Conservation (phyloP, 2,888 invertebrate genomes). For the Dryomyza anilis region DNA sequence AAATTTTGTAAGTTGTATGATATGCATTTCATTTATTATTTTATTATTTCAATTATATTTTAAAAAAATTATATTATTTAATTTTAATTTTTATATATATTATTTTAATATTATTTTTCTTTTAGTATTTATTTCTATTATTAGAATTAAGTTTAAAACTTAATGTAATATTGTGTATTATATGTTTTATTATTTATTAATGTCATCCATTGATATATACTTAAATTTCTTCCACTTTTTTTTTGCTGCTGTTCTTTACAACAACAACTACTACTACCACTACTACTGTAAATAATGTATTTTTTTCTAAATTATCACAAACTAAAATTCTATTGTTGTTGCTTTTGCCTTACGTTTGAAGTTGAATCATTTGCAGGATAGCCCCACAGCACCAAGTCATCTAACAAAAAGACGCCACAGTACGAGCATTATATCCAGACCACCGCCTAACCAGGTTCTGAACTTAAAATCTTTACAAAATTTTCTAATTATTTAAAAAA, state of each 20-base stretch:
- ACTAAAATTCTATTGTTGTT: conserved; percentile 27
- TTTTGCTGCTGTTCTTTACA: no score
- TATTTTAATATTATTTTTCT: conserved; percentile 13
- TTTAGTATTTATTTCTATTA: not conserved
- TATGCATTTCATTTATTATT: conserved; percentile 11
- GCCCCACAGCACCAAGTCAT: conserved; percentile 67
- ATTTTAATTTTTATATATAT: conserved; percentile 20
- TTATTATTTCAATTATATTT: conserved; percentile 18
- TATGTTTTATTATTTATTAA: conserved; percentile 1
- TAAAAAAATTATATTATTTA: not conserved
- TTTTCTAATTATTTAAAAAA: conserved; percentile 7
- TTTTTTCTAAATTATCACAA: conserved; percentile 8
- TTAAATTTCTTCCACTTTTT: conserved; percentile 18
- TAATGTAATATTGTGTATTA: not conserved
- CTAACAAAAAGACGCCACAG: conserved; percentile 78
- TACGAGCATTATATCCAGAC: conserved; percentile 65
- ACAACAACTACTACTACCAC: not conserved
- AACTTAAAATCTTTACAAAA: conserved; percentile 26
- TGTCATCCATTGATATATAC: conserved; percentile 17
- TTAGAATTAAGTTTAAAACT: not conserved
- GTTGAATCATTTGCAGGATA: conserved; percentile 62
- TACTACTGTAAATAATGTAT: conserved; percentile 8
- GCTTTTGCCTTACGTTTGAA: conserved; percentile 46
- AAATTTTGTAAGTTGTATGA: conserved; percentile 11
- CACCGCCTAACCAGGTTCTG: conserved; percentile 61